A percentile compares a stretch with the other conserved stretches of the same genome.
Conservation (phyloP, 2,113 vertebrate genomes). For the human region GRCh38 chr7:72236001-72236500, state of each 20-base stretch:
- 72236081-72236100: no score
- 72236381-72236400: background rate
- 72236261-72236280: background rate
- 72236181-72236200: background rate
- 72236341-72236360: background rate
- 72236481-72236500: background rate
- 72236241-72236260: background rate
- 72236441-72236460: background rate
- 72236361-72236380: background rate
- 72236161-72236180: background rate
- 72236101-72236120: background rate
- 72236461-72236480: background rate
- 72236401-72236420: background rate
- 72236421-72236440: background rate
- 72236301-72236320: background rate
- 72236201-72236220: background rate
- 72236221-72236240: background rate
- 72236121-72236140: background rate
- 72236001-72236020: no score
- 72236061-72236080: no score
- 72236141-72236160: background rate
- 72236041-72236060: no score
- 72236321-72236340: background rate
- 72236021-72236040: no score
- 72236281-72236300: background rate